A percentile compares a stretch with the other conserved stretches of the same genome.
Evolutionary conservation across 1,140 invertebrate genomes (phyloP).

Genomic region (Leptinotarsa texana): DNA sequence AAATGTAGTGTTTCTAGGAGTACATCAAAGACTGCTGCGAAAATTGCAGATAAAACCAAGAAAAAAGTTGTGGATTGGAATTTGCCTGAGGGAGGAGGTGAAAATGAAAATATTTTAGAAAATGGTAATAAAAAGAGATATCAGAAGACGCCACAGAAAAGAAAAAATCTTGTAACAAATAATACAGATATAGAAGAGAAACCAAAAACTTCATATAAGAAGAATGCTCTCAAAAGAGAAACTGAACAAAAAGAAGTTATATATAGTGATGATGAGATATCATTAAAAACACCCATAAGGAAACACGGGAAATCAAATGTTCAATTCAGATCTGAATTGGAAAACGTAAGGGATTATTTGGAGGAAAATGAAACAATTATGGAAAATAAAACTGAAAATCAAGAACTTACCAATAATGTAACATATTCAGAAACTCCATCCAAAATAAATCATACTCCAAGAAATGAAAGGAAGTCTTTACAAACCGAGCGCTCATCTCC

Average conservation of each 20-base stretch:
- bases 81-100: neutral
- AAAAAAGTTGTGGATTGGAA: neutral
- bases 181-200: neutral
- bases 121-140: neutral
- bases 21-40: neutral
- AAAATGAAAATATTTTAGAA: too few relatives aligned
- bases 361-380: too few relatives aligned
- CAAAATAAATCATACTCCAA: conserved; percentile 11
- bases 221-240: neutral
- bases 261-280: conserved; percentile 21
- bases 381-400: too few relatives aligned
- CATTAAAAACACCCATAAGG: conserved; percentile 17
- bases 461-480: neutral
- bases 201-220: neutral
- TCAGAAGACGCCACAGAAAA: neutral
- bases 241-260: conserved; percentile 11
- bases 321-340: neutral
- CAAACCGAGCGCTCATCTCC: conserved; percentile 3
- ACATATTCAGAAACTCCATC: too few relatives aligned
- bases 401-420: too few relatives aligned
- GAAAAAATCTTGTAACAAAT: neutral
- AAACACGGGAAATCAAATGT: neutral
- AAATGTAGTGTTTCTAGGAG: neutral
- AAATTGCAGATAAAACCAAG: neutral
- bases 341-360: too few relatives aligned